A percentile compares a stretch with the other conserved stretches of the same genome.
Conservation (phyloP, 35 echinoderm and acorn worm species). For the Heliocidaris erythrogramma region DNA sequence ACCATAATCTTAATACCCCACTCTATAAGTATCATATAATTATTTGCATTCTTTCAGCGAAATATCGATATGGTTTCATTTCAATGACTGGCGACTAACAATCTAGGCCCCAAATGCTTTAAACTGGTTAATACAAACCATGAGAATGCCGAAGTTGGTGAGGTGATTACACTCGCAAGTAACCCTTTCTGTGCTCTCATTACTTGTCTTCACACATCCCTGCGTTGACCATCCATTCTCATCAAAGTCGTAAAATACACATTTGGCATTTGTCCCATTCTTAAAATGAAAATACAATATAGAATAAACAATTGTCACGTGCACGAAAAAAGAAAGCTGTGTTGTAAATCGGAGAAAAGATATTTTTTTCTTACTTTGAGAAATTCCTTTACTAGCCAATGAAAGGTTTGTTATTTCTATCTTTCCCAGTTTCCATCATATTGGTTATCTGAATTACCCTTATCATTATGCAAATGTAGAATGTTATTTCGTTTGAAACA, state of each 20-base stretch:
- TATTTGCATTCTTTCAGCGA: neutral
- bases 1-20: too few relatives aligned
- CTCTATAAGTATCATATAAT: neutral
- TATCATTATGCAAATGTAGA: too few relatives aligned
- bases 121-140: neutral
- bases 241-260: neutral
- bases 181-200: neutral
- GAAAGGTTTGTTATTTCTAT: too few relatives aligned
- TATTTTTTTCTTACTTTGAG: too few relatives aligned
- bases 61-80: too few relatives aligned
- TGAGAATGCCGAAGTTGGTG: conserved; percentile 32
- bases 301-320: too few relatives aligned
- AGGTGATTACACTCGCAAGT: conserved; percentile 31
- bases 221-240: conserved; percentile 10
- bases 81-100: neutral
- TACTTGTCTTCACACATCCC: neutral
- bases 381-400: too few relatives aligned
- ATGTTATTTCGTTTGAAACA: too few relatives aligned
- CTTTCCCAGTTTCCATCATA: too few relatives aligned
- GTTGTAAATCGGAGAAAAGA: too few relatives aligned
- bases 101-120: neutral
- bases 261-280: conserved; percentile 33
- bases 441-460: too few relatives aligned
- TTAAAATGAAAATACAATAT: neutral
- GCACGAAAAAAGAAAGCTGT: too few relatives aligned